A percentile compares a stretch with the other conserved stretches of the same genome.
phyloP scores from a whole-genome alignment of 2,888 invertebrate species.

The Actias luna region DNA sequence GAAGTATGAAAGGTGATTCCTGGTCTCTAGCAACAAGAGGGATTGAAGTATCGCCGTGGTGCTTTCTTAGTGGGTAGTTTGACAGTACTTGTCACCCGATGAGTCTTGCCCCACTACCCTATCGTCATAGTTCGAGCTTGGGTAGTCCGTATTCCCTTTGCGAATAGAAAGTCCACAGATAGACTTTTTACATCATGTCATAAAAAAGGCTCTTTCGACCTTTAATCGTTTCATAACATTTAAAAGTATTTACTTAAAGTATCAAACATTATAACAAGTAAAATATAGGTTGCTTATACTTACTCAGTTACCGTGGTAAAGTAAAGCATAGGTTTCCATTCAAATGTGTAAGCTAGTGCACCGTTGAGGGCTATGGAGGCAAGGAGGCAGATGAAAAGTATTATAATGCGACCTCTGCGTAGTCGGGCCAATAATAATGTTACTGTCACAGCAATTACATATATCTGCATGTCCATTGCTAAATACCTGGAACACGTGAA shows the following conservation, averaged over 20 bases:
- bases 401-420: constrained; percentile 8
- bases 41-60: too few species aligned
- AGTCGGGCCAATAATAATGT: constrained; percentile 17
- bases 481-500: constrained; percentile 29
- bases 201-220: neutral
- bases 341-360: constrained; percentile 24
- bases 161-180: too few species aligned
- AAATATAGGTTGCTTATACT: constrained; percentile 20
- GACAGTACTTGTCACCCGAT: too few species aligned
- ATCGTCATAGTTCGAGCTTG: too few species aligned
- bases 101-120: too few species aligned
- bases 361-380: constrained; percentile 26
- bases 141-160: too few species aligned
- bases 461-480: constrained; percentile 29
- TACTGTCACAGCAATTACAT: constrained; percentile 20
- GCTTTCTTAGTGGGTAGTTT: too few species aligned
- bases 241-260: neutral
- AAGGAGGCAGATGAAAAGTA: constrained; percentile 21
- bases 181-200: too few species aligned
- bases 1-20: too few species aligned
- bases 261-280: neutral
- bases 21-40: too few species aligned
- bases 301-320: constrained; percentile 31
- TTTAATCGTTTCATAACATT: neutral
- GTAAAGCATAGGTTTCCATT: constrained; percentile 28